Evolutionary conservation across 2,888 invertebrate species (phyloP).

Genomic region (Spialia ferax): DNA sequence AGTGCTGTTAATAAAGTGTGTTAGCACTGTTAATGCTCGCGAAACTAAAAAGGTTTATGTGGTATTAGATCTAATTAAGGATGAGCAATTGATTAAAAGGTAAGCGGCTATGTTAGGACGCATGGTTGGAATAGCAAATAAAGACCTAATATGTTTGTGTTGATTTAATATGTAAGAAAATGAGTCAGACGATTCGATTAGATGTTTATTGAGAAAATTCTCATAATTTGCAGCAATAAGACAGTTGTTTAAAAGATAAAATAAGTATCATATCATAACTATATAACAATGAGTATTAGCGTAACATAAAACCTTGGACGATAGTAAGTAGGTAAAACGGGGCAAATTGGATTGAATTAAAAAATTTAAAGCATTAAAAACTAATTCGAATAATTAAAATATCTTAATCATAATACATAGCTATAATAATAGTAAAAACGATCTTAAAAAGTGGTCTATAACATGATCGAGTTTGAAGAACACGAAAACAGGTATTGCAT

Average conservation of each 20-base stretch:
- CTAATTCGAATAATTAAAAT: neutral
- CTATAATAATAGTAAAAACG: neutral
- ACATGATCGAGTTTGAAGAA: neutral
- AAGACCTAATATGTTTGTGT: neutral
- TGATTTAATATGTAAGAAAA: neutral
- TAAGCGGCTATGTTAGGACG: conserved; percentile 10
- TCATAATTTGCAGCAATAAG: neutral
- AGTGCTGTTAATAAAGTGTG: conserved; percentile 17
- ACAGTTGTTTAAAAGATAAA: neutral
- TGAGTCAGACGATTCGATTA: neutral
- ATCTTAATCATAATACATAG: neutral
- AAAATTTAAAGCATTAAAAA: neutral
- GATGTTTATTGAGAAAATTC: neutral
- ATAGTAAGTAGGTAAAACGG: too few species aligned
- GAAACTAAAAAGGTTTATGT: neutral
- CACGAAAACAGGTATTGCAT: neutral
- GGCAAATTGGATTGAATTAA: too few species aligned
- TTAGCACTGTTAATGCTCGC: neutral
- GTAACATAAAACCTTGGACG: neutral
- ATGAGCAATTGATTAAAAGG: conserved; percentile 29
- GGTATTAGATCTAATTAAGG: conserved; percentile 9
- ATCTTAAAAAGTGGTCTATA: neutral
- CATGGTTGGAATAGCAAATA: conserved; percentile 21
- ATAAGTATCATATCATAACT: neutral
- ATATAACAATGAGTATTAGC: too few species aligned